These are phyloP conservation scores for Galeopterus variegatus DNA, from an alignment of 2,113 vertebrate species.

Conservation along the genomic window DNA sequence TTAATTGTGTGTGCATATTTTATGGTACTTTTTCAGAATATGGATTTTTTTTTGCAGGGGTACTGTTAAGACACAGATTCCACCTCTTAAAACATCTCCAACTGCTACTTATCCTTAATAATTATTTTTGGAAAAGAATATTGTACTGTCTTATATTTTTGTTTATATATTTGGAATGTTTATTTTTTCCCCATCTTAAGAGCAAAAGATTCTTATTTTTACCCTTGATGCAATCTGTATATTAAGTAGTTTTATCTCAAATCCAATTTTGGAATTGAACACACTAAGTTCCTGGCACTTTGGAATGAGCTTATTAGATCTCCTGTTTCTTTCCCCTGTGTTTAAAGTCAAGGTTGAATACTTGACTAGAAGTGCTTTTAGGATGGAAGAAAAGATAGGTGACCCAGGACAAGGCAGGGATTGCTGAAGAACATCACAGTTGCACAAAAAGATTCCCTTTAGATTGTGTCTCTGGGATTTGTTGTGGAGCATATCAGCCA, in stretches of 20 bases:
- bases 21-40: constrained; percentile 14
- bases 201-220: constrained; percentile 21
- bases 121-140: neutral
- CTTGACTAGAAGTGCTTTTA: neutral
- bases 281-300: neutral
- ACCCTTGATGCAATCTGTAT: neutral
- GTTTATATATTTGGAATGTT: constrained; percentile 19
- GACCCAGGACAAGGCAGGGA: neutral
- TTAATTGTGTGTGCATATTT: neutral
- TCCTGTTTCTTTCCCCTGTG: neutral
- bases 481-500: neutral
- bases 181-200: constrained; percentile 4
- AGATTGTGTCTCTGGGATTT: neutral
- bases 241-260: neutral
- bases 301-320: neutral
- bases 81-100: neutral
- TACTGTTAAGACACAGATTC: neutral
- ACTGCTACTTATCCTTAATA: neutral
- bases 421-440: neutral
- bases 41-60: neutral
- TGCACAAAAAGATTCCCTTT: neutral
- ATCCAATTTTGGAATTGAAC: neutral
- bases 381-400: neutral
- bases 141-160: neutral
- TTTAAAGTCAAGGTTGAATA: neutral